phyloP scores from a whole-genome alignment of 1,140 invertebrate species.

The Lepidostoma basale region DNA sequence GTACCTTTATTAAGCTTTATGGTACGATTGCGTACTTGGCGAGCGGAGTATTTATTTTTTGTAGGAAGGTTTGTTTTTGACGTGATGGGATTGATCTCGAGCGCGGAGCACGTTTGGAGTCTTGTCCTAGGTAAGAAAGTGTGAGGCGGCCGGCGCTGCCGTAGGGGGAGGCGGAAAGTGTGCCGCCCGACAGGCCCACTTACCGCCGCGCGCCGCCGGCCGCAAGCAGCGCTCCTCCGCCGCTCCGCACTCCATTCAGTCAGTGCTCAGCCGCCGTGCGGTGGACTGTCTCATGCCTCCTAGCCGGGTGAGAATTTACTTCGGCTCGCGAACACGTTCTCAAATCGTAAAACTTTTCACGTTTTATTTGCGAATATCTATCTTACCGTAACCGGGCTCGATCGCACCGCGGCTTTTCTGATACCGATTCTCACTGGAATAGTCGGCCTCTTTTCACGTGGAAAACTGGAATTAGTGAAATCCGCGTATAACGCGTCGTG shows the following conservation, averaged over 20 bases:
- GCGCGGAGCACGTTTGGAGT: neutral
- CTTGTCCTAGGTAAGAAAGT: constrained; percentile 13
- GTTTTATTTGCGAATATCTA: neutral
- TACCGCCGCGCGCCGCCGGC: constrained; percentile 52
- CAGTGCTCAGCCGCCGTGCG: constrained; percentile 14
- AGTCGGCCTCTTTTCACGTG: neutral
- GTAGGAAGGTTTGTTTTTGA: neutral
- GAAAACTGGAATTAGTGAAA: constrained; percentile 8
- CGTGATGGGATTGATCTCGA: neutral
- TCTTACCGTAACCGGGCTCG: neutral
- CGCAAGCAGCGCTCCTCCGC: constrained; percentile 51
- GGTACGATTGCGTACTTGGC: too few relatives aligned
- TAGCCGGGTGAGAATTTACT: constrained; percentile 4
- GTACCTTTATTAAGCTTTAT: too few relatives aligned
- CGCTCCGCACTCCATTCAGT: constrained; percentile 5
- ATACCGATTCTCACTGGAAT: neutral
- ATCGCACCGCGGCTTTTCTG: neutral
- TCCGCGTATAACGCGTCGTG: neutral
- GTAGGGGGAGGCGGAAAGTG: constrained; percentile 31
- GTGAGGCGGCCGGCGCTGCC: neutral
- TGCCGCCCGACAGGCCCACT: constrained; percentile 48
- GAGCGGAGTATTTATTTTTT: too few relatives aligned
- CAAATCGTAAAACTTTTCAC: constrained; percentile 11
- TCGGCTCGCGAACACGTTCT: constrained; percentile 4
- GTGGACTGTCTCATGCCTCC: neutral